Evolutionary conservation across 2,797 vertebrate species (phyloP).

Genomic region (Linurgus olivaceus): DNA sequence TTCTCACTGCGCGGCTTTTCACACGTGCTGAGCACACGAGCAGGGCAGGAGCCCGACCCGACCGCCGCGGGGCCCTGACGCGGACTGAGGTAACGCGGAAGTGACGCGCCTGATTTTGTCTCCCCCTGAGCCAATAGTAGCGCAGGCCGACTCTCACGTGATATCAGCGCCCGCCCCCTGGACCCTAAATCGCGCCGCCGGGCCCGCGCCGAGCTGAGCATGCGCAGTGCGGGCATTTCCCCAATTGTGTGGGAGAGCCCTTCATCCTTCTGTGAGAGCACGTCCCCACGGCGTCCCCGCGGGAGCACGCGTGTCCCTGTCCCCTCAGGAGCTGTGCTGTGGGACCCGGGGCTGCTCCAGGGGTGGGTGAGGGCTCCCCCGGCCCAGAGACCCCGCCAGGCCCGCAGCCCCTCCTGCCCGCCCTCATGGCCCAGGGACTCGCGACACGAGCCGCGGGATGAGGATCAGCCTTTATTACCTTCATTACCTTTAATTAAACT

Average conservation of each 20-base stretch:
- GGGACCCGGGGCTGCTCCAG: neutral
- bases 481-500: neutral
- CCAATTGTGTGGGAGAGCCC: accelerated
- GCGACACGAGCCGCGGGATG: accelerated
- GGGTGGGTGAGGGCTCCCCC: accelerated
- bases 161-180: accelerated
- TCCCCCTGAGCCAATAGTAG: neutral
- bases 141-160: neutral
- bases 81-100: neutral
- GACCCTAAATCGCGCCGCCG: accelerated
- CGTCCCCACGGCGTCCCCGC: accelerated
- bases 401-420: accelerated
- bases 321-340: neutral
- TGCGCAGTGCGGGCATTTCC: neutral
- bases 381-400: no score
- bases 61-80: accelerated
- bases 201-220: neutral
- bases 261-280: accelerated
- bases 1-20: neutral
- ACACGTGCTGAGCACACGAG: accelerated
- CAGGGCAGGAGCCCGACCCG: accelerated
- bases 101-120: accelerated
- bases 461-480: neutral
- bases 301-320: accelerated
- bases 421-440: accelerated